phyloP scores from a whole-genome alignment of 2,113 vertebrate species.

The Takifugu bimaculatus region DNA sequence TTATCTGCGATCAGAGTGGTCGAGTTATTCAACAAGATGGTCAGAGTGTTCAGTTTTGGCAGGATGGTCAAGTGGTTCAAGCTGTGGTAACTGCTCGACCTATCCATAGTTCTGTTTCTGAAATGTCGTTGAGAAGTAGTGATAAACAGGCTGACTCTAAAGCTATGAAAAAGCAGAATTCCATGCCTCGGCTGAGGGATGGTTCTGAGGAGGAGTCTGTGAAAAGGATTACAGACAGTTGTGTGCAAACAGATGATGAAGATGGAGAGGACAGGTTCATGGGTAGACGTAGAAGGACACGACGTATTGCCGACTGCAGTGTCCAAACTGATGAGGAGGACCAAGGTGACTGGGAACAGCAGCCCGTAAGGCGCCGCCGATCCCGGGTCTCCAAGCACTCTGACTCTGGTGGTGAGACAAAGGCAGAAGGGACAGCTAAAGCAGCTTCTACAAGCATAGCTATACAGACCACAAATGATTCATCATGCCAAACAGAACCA shows the following conservation, averaged over 20 bases:
- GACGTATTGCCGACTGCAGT: slow-evolving; percentile 90
- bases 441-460: slow-evolving; percentile 84
- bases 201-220: slow-evolving; percentile 81
- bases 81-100: slow-evolving; percentile 79
- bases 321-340: slow-evolving; percentile 98
- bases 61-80: slow-evolving; percentile 77
- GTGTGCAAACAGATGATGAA: slow-evolving; percentile 96
- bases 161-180: slow-evolving; percentile 91
- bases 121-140: slow-evolving; percentile 87
- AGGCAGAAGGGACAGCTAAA: slow-evolving; percentile 74
- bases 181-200: slow-evolving; percentile 91
- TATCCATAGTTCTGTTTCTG: slow-evolving; percentile 89
- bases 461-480: slow-evolving; percentile 95
- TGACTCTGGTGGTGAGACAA: slow-evolving; percentile 80
- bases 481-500: slow-evolving; percentile 92
- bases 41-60: slow-evolving; percentile 90
- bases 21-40: slow-evolving; percentile 82
- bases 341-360: slow-evolving; percentile 89
- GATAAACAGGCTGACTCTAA: slow-evolving; percentile 84
- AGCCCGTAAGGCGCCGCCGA: slow-evolving; percentile 88
- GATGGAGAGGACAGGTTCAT: slow-evolving; percentile 88
- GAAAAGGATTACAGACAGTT: slow-evolving; percentile 87
- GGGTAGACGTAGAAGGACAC: slow-evolving; percentile 83
- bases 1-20: slow-evolving; percentile 78
- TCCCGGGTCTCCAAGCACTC: slow-evolving; percentile 86